These are phyloP conservation scores for Meliscaeva auricollis DNA, from an alignment of 2,888 invertebrate species.

Conservation along the genomic window DNA sequence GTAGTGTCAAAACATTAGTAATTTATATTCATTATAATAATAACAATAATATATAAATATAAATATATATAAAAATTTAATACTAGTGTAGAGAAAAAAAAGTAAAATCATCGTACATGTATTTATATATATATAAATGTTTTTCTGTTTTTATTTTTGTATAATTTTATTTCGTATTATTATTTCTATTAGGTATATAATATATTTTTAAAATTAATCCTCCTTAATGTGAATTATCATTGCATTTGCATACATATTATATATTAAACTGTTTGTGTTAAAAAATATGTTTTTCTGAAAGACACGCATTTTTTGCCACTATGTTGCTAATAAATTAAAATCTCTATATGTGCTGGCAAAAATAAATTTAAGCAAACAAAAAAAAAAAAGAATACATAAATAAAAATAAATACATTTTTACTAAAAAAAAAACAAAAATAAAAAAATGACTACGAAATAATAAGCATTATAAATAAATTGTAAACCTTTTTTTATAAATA, in stretches of 20 bases:
- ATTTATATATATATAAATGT: slow-evolving; percentile 72
- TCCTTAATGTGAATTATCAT: slow-evolving; percentile 56
- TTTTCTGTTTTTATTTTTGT: slow-evolving; percentile 68
- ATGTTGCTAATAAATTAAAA: slow-evolving; percentile 60
- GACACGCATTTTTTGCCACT: slow-evolving; percentile 63
- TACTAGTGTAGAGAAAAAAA: slow-evolving; percentile 63
- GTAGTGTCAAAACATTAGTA: slow-evolving; percentile 77
- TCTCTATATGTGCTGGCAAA: slow-evolving; percentile 61
- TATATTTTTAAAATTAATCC: slow-evolving; percentile 3
- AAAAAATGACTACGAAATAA: slow-evolving; percentile 66
- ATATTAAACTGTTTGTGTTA: slow-evolving; percentile 54
- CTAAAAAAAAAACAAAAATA: slow-evolving; percentile 21
- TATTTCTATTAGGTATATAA: slow-evolving; percentile 28
- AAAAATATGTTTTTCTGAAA: slow-evolving; percentile 56
- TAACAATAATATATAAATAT: slow-evolving; percentile 61
- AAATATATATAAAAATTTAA: slow-evolving; percentile 63
- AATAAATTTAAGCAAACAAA: slow-evolving; percentile 34
- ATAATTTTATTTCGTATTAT: slow-evolving; percentile 58
- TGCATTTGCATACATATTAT: slow-evolving; percentile 26
- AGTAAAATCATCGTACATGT: slow-evolving; percentile 64
- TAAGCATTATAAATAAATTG: slow-evolving; percentile 41
- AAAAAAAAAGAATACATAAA: slow-evolving; percentile 41
- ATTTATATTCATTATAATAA: slow-evolving; percentile 69
- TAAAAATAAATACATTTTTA: slow-evolving; percentile 45
- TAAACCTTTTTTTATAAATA: slow-evolving; percentile 67